Base-by-base conservation (phyloP, 2,113 vertebrate genomes). In the Procavia capensis region DNA sequence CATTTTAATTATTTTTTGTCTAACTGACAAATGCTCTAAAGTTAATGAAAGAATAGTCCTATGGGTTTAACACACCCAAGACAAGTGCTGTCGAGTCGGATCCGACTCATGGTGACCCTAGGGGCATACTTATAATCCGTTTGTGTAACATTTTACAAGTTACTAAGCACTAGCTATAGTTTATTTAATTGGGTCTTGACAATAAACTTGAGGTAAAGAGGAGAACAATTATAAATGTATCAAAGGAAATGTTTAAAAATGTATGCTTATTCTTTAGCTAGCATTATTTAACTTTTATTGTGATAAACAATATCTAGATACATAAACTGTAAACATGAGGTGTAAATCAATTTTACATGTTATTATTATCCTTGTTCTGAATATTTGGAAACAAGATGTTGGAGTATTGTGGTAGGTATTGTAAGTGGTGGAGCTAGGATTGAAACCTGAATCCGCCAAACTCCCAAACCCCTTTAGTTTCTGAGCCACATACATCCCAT, bases 151-250 rank as follows among this genome's bases (percentile, higher is more conserved):
- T 11, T 11, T 20, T 63, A 61, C 1, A 29, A 43, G 85, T 93
- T 72, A 84, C 20, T 6, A 80, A 72, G 47, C 13, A 36, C 43
- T 54, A 27, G 19, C 70, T 89, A 64, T 31, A 66, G 8, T 66
- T 93, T 92, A 61, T 59, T 85, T 76, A 79, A 45, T 82, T 96
- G 66, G 94, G 68, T 68, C 11, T 89, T 57, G 50, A 24, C 22
- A 66, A 72, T 85, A 50, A 50, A 45, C 0, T n/a, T 79, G 57
- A 92, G n/a, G 9, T n/a, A 88, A n/a, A 1, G 45, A 11, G 5
- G 29, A 66, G 74, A 47, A 9, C 11, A 74, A 43, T 63, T 88
- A 36, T 16, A 94, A 91, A 2, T 54, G 17, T 54, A 13, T 13
- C 50, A 54, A 16, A 54, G 14, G 14, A 54, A 64, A 59, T 22